Evolutionary conservation across 2,113 vertebrate species (phyloP).

Genomic region (Bostrychus sinensis): DNA sequence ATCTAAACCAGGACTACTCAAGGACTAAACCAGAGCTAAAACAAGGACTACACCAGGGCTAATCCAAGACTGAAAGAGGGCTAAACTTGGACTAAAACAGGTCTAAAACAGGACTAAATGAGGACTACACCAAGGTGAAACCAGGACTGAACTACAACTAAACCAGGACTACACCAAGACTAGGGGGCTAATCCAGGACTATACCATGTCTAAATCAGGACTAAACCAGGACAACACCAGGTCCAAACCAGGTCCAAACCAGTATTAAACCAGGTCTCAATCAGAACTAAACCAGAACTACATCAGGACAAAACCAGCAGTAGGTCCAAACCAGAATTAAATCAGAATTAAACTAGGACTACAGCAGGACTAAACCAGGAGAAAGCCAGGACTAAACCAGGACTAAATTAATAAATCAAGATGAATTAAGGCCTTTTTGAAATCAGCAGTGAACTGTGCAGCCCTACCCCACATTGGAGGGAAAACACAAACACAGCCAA

Average conservation of each 20-base stretch:
- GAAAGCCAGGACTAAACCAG: background rate
- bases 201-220: no score
- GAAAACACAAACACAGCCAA: slow-evolving; percentile 22
- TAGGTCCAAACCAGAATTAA: background rate
- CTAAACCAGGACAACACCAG: background rate
- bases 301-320: background rate
- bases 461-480: background rate
- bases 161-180: background rate
- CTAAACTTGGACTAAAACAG: no score
- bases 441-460: background rate
- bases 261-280: no score
- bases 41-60: background rate
- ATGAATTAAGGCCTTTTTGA: background rate
- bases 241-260: background rate
- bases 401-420: background rate
- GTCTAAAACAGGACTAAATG: no score
- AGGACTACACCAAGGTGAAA: no score
- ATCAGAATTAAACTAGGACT: background rate
- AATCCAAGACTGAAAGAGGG: no score
- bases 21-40: background rate
- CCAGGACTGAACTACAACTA: background rate
- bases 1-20: background rate
- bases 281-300: background rate
- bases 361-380: background rate
- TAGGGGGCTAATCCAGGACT: background rate